A percentile compares a stretch with the other conserved stretches of the same genome.
These are phyloP conservation scores for Nymphalis c-album DNA, from an alignment of 2,888 invertebrate species.

Conservation along the genomic window DNA sequence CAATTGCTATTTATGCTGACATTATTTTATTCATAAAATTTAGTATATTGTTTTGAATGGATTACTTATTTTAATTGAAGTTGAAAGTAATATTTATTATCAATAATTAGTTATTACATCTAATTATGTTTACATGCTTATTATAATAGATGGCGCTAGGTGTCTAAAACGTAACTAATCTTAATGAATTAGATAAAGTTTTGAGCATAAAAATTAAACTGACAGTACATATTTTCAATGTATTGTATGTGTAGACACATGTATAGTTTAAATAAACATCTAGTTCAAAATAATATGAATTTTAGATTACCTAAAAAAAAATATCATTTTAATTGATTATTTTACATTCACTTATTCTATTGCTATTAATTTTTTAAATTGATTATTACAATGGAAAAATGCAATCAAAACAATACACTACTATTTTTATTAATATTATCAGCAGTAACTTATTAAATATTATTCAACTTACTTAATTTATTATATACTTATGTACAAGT, in stretches of 20 bases:
- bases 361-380: too few species aligned
- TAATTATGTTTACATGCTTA: constrained; percentile 47
- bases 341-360: not conserved
- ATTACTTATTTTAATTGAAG: not conserved
- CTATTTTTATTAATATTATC: too few species aligned
- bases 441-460: too few species aligned
- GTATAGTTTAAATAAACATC: too few species aligned
- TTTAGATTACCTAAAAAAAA: not conserved
- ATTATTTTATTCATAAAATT: constrained; percentile 3
- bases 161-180: constrained; percentile 42
- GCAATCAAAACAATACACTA: too few species aligned
- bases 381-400: too few species aligned
- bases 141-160: constrained; percentile 72
- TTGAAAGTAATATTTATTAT: not conserved
- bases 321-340: not conserved
- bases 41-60: not conserved
- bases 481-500: too few species aligned
- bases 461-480: too few species aligned
- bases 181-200: not conserved
- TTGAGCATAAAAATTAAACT: not conserved
- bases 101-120: constrained; percentile 17
- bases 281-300: not conserved
- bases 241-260: too few species aligned
- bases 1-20: constrained; percentile 24
- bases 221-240: too few species aligned